Conservation (phyloP, 2,888 invertebrate species). For the Coleophora deauratella region DNA sequence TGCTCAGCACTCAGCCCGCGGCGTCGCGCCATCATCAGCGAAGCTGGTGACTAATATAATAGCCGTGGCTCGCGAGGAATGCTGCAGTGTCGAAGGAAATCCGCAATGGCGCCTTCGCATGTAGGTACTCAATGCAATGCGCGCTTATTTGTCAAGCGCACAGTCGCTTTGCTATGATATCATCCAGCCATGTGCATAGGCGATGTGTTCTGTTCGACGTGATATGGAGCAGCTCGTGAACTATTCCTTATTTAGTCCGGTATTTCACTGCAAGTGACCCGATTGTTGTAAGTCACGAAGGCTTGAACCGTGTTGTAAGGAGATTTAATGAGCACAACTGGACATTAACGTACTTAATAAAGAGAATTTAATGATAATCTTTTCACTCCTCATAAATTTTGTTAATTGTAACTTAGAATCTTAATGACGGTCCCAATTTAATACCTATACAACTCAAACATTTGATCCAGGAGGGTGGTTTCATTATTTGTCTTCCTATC, state of each 20-base stretch:
- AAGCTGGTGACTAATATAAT: constrained; percentile 52
- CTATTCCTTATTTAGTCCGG: constrained; percentile 7
- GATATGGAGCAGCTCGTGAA: constrained; percentile 18
- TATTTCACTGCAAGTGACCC: neutral
- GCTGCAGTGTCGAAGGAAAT: constrained; percentile 65
- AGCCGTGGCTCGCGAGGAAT: constrained; percentile 52
- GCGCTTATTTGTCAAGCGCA: constrained; percentile 23
- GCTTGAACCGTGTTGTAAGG: neutral
- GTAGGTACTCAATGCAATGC: constrained; percentile 30
- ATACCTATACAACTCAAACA: too few relatives aligned
- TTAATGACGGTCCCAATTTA: too few relatives aligned
- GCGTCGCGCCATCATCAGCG: constrained; percentile 41
- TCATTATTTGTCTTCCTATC: too few relatives aligned
- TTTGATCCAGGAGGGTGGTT: too few relatives aligned
- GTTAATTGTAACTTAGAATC: too few relatives aligned
- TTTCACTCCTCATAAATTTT: neutral
- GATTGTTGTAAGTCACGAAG: too few relatives aligned
- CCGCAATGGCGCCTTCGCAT: constrained; percentile 55
- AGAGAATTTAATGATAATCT: neutral
- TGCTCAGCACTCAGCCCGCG: constrained; percentile 38
- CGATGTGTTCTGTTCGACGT: constrained; percentile 27
- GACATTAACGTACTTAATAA: neutral
- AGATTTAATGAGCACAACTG: neutral
- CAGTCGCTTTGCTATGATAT: constrained; percentile 41
- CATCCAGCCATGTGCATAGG: constrained; percentile 45